Conservation (phyloP, 2,888 invertebrate genomes). For the Lepidocyrtinus sp. region DNA sequence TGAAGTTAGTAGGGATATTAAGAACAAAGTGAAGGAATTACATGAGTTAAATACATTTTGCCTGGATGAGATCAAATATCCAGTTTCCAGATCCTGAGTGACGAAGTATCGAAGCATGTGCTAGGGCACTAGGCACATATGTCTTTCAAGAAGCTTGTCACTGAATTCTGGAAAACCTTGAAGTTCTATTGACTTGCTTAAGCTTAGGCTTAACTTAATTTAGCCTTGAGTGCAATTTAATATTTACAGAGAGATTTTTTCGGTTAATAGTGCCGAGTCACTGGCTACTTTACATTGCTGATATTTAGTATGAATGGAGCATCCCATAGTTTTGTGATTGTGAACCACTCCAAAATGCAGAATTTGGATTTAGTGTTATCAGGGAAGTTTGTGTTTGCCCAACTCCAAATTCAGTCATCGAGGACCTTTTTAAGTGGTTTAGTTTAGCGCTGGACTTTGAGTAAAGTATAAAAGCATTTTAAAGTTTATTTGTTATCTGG, state of each 20-base stretch:
- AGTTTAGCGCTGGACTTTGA: too few relatives aligned
- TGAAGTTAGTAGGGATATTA: too few relatives aligned
- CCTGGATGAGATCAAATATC: not conserved
- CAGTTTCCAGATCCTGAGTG: constrained; percentile 8
- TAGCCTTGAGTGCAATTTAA: not conserved
- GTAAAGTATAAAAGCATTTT: not conserved
- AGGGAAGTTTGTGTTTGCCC: too few relatives aligned
- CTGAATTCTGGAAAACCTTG: constrained; percentile 17
- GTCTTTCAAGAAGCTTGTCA: constrained; percentile 9
- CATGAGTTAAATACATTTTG: constrained; percentile 8
- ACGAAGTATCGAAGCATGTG: constrained; percentile 20
- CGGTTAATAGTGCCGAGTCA: too few relatives aligned
- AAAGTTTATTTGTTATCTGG: not conserved
- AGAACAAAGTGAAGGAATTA: too few relatives aligned
- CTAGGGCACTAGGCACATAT: not conserved
- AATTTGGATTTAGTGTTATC: not conserved
- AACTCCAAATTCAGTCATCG: too few relatives aligned
- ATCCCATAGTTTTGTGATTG: not conserved
- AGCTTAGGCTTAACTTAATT: not conserved
- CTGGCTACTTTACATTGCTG: too few relatives aligned
- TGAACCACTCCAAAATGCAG: not conserved
- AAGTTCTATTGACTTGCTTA: constrained; percentile 19
- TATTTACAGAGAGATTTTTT: too few relatives aligned
- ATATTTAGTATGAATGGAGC: not conserved
- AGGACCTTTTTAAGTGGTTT: too few relatives aligned